A percentile compares a stretch with the other conserved stretches of the same genome.
phyloP scores from a whole-genome alignment of 2,888 invertebrate species.

The Drosophila meridionalis region DNA sequence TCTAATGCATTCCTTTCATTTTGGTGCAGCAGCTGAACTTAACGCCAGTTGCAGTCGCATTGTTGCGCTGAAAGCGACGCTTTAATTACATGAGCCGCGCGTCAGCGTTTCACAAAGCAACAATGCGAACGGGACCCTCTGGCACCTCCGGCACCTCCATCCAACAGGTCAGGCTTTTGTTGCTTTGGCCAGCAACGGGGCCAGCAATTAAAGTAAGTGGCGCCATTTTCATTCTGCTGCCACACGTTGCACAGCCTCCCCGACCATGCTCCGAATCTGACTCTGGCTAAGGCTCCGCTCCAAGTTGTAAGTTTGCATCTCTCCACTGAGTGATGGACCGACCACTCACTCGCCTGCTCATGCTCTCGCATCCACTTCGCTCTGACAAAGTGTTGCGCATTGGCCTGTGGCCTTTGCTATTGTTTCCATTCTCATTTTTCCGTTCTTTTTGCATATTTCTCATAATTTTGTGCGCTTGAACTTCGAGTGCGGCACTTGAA shows the following conservation, averaged over 20 bases:
- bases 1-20: neutral
- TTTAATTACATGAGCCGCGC: slow-evolving; percentile 71
- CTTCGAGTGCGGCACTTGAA: slow-evolving; percentile 42
- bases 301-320: slow-evolving; percentile 26
- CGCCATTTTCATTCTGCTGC: slow-evolving; percentile 61
- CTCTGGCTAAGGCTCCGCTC: neutral
- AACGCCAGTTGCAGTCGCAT: slow-evolving; percentile 50
- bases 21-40: slow-evolving; percentile 32
- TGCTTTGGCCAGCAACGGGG: slow-evolving; percentile 49
- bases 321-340: slow-evolving; percentile 46
- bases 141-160: neutral
- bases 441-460: slow-evolving; percentile 42
- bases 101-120: slow-evolving; percentile 50
- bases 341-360: slow-evolving; percentile 23
- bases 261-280: neutral
- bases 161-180: slow-evolving; percentile 38
- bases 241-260: slow-evolving; percentile 20
- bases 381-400: slow-evolving; percentile 34
- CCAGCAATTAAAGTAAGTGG: slow-evolving; percentile 76
- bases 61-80: slow-evolving; percentile 70
- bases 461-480: slow-evolving; percentile 54
- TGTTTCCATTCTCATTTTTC: slow-evolving; percentile 19
- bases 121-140: slow-evolving; percentile 22
- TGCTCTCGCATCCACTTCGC: neutral
- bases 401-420: slow-evolving; percentile 22